Base-by-base conservation (phyloP, 2,113 vertebrate genomes). In the Setophaga kirtlandii region DNA sequence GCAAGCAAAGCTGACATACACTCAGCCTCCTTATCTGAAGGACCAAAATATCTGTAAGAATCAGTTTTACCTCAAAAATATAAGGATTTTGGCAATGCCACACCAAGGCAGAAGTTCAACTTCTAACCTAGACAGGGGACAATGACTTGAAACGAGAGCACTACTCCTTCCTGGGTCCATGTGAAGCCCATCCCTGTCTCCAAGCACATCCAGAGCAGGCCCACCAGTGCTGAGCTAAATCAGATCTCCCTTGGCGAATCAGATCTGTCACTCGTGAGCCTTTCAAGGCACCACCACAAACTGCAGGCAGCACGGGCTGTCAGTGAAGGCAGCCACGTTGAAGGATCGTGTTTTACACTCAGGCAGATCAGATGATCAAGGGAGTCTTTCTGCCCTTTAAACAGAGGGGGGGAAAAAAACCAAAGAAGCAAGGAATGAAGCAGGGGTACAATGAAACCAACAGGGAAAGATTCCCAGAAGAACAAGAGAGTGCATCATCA, bases 121-220 rank as follows among this genome's bases (percentile, higher is more conserved):
- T 85, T 85, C 30, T 58, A 47, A 60, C 31, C 37, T 27, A 78
- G 23, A 64, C 1, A 42, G 8, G 9, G 6, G 35, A 62, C 7
- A 53, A 23, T 0, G 3, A 49, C 27, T 27, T 1, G 1, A 55
- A 55, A 42, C 0, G 0, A 93, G 35, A 52, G 28, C 67, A 79
- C 13, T 6, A 1, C 49, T 60, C 37, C 58, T 15, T 44, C 62
- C 55, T 52, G 65, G 33, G 33, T 68, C 62, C 63, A 18, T 4
- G 10, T 15, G 31, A n/a, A 68, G 65, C 44, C 16, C 1, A 1
- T 6, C 39, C 49, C 71, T 27, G 24, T 23, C 82, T 92, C 85
- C 71, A 83, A 5, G n/a, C 46, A 23, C 59, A 58, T 4, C 13
- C 44, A 12, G 27, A 52, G 35, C 1, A 30, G 33, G 41, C 25